Percentiles rank a stretch among this genome's conserved stretches.
Conservation (phyloP, 2,888 invertebrate species). For the Torymus tubicola region DNA sequence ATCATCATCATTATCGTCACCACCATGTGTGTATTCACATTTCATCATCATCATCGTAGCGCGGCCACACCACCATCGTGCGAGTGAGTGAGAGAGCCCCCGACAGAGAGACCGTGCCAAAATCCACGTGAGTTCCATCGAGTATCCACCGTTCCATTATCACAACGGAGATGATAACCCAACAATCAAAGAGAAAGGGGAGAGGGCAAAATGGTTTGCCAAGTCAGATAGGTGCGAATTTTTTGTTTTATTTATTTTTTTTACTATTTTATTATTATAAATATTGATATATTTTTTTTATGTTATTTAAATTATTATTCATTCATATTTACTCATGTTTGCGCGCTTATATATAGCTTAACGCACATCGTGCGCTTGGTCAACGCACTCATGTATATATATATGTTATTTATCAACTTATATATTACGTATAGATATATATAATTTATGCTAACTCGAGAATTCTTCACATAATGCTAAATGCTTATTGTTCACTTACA, state of each 20-base stretch:
- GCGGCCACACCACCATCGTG: background rate
- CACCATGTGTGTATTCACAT: constrained; percentile 58
- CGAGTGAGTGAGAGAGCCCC: background rate
- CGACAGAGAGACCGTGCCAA: no score
- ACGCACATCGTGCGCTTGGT: constrained; percentile 18
- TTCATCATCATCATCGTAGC: constrained; percentile 43
- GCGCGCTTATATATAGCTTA: constrained; percentile 43
- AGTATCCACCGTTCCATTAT: constrained; percentile 66
- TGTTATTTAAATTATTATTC: constrained; percentile 51
- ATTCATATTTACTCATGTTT: constrained; percentile 53
- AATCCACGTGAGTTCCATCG: constrained; percentile 60
- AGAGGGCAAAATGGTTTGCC: constrained; percentile 83
- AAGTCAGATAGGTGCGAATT: constrained; percentile 78
- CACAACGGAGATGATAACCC: constrained; percentile 79
- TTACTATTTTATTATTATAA: constrained; percentile 55
- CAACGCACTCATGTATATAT: constrained; percentile 43
- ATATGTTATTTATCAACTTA: background rate
- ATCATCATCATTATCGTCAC: constrained; percentile 66
- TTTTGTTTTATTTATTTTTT: constrained; percentile 63
- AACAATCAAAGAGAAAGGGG: constrained; percentile 82
- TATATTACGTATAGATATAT: no score
- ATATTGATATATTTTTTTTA: constrained; percentile 47
- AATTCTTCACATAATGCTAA: no score
- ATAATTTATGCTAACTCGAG: no score
- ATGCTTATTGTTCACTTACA: no score